Evolutionary conservation across 1,140 invertebrate genomes (phyloP).

Genomic region (Drosophila parvula): DNA sequence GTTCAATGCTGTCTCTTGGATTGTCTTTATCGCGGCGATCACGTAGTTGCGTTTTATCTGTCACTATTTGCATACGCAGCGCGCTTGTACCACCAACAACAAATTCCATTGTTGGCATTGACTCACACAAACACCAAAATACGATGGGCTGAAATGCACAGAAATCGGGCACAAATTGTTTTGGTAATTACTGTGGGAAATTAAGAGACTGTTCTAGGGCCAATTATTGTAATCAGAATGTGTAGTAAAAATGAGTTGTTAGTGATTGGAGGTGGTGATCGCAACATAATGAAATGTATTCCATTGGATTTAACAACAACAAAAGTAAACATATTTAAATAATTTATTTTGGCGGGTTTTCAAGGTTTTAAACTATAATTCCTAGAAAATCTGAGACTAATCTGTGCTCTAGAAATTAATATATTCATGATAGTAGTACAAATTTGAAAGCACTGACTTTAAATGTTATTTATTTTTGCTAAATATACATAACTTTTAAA

Average conservation of each 20-base stretch:
- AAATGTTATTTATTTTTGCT: background rate
- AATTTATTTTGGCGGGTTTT: background rate
- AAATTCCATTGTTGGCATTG: conserved; percentile 54
- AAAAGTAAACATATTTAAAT: background rate
- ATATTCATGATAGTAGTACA: background rate
- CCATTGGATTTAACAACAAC: background rate
- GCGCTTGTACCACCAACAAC: conserved; percentile 34
- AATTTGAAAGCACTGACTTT: too few relatives aligned
- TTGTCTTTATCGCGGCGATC: conserved; percentile 67
- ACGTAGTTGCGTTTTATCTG: conserved; percentile 75
- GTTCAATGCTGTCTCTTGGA: conserved; percentile 49
- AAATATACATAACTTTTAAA: background rate
- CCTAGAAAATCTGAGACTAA: background rate
- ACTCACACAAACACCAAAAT: conserved; percentile 36
- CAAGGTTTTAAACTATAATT: background rate
- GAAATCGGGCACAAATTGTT: conserved; percentile 20
- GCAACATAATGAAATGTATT: background rate
- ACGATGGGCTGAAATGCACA: conserved; percentile 35
- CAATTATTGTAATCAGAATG: conserved; percentile 25
- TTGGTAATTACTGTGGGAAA: conserved; percentile 37
- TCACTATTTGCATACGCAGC: conserved; percentile 75
- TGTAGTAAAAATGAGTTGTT: conserved; percentile 4
- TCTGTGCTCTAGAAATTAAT: background rate
- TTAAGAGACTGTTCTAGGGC: conserved; percentile 5
- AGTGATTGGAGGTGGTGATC: background rate